phyloP scores from a whole-genome alignment of 1,140 invertebrate species.

The Cyphomyrmex costatus region DNA sequence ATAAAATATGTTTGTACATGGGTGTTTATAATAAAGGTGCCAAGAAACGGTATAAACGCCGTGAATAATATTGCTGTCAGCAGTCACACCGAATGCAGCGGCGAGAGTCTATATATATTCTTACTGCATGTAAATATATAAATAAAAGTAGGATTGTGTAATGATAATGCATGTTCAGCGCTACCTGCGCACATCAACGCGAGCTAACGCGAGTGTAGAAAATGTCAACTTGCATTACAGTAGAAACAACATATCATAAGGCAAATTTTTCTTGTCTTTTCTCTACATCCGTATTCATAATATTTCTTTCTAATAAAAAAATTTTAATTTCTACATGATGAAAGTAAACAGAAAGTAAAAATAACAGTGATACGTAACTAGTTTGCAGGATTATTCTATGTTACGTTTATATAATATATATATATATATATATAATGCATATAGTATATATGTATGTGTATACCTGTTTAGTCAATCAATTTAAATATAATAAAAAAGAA shows the following conservation, averaged over 20 bases:
- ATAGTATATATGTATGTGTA: too few relatives aligned
- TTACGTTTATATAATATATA: neutral
- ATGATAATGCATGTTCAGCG: slow-evolving; percentile 45
- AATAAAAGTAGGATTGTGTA: slow-evolving; percentile 26
- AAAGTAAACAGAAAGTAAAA: neutral
- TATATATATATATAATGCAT: too few relatives aligned
- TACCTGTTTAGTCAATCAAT: too few relatives aligned
- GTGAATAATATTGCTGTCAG: slow-evolving; percentile 46
- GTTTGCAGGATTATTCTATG: neutral
- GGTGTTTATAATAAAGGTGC: slow-evolving; percentile 31
- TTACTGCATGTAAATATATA: slow-evolving; percentile 27
- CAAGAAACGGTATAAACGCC: slow-evolving; percentile 21
- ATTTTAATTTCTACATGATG: neutral
- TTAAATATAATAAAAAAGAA: too few relatives aligned
- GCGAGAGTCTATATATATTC: slow-evolving; percentile 18
- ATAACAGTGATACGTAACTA: neutral
- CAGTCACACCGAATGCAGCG: slow-evolving; percentile 8
- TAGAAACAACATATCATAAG: neutral
- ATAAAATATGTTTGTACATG: slow-evolving; percentile 8
- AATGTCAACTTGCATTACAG: slow-evolving; percentile 33
- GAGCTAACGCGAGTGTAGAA: slow-evolving; percentile 2
- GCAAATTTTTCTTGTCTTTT: slow-evolving; percentile 30
- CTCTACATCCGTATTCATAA: slow-evolving; percentile 4
- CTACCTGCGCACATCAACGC: neutral
- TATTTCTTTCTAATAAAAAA: neutral